Evolutionary conservation across 2,888 invertebrate species (phyloP), one percentile per base, ranked within the genome.

Genomic region (Melolontha melolontha): DNA sequence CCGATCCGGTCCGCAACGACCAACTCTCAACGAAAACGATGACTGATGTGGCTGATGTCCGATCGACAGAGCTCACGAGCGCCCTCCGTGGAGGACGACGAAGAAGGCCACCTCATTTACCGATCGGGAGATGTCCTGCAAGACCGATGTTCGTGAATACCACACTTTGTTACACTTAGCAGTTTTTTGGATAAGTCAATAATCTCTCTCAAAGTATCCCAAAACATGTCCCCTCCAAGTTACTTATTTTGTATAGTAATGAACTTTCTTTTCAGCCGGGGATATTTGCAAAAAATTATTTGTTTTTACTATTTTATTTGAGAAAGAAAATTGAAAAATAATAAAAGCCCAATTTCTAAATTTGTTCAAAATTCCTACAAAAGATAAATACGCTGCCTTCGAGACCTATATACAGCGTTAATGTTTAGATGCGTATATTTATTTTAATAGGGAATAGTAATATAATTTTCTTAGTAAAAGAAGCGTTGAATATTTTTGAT

Each of bases 101-200:
- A 94, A 88, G 98, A 99, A 87, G 99, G 99, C 87, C 98, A 99
- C 88, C 96, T 99, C 89, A 93, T 99, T 87, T 99, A 98, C 93
- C 94, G 94, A 89, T 92, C 92, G 88, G 98, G 98, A 88, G 98
- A 98, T 90, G 90, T 96, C 88, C 95, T 99, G 87, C 95, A 96
- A 92, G 94, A 95, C 90, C 92, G 97, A 96, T 98, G 98, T 95
- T 94, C 94, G 95, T 95, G 93, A 92, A 91, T 92, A 91, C 80
- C 75, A 77, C 80, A 80, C 76, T 81, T 81, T 81, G 79, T 78
- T 81, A 81, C 77, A 78, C 74, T 77, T 79, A 79, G 76, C 74
- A 78, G 72, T 75, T 71, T 74, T 75, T 74, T 77, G 80, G 80
- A 79, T 80, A 80, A 80, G 80, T 80, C 77, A 78, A 50, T 42